These are phyloP conservation scores for Coranthus polyacanthus DNA, from an alignment of 2,797 vertebrate species.

Conservation along the genomic window DNA sequence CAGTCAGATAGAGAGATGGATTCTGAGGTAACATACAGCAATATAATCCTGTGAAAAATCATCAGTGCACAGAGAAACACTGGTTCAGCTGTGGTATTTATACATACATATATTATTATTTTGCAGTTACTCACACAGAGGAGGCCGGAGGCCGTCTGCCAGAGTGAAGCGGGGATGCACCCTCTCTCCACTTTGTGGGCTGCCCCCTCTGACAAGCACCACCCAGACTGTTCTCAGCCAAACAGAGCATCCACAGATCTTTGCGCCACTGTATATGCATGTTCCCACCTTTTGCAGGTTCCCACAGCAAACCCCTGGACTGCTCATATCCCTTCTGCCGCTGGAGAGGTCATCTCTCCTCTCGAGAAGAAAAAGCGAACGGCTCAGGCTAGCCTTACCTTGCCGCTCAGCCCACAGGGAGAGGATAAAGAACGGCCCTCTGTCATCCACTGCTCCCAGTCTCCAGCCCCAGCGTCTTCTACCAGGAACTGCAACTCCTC, in stretches of 20 bases:
- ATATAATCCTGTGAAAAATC: too few relatives aligned
- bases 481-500: constrained; percentile 71
- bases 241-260: constrained; percentile 45
- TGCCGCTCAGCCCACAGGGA: constrained; percentile 44
- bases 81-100: too few relatives aligned
- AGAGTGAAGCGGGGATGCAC: constrained; percentile 61
- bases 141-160: constrained; percentile 61
- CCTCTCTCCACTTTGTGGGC: constrained; percentile 70
- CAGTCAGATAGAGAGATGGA: constrained; percentile 80
- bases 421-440: constrained; percentile 75
- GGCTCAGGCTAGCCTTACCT: constrained; percentile 91
- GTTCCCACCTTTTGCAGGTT: constrained; percentile 76
- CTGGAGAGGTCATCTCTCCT: constrained; percentile 91
- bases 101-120: constrained; percentile 16
- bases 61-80: neutral
- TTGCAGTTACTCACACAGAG: constrained; percentile 55
- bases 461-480: constrained; percentile 66
- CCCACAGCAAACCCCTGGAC: constrained; percentile 74
- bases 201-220: constrained; percentile 55
- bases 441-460: constrained; percentile 74
- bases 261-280: constrained; percentile 49
- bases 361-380: constrained; percentile 95
- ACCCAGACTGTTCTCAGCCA: constrained; percentile 51
- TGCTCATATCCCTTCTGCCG: constrained; percentile 69
- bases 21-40: constrained; percentile 59